These are phyloP conservation scores for Theretra japonica DNA, from an alignment of 2,888 invertebrate genomes.

Conservation along the genomic window DNA sequence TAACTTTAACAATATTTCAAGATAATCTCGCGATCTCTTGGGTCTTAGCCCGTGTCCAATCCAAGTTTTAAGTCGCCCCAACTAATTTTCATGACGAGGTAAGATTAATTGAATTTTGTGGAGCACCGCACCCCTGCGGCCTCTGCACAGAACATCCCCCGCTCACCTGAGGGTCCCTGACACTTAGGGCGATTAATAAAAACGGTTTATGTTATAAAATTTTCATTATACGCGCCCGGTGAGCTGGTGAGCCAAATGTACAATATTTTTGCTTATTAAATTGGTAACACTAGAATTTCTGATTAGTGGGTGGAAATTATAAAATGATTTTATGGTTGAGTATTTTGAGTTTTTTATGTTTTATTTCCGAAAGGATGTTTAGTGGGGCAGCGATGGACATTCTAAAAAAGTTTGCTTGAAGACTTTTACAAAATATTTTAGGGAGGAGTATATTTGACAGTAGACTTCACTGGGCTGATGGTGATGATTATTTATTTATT, in stretches of 20 bases:
- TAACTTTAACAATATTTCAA: not conserved
- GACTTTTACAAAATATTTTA: too few species aligned
- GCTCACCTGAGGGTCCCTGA: constrained; percentile 8
- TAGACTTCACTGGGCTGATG: too few species aligned
- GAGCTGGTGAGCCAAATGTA: not conserved
- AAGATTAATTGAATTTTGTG: constrained; percentile 69
- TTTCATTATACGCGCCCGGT: constrained; percentile 27
- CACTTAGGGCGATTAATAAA: constrained; percentile 31
- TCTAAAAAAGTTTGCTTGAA: too few species aligned
- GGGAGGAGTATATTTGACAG: too few species aligned
- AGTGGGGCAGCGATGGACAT: too few species aligned
- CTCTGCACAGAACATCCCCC: constrained; percentile 9
- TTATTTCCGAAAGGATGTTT: too few species aligned
- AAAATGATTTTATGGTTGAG: not conserved
- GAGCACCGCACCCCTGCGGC: constrained; percentile 44
- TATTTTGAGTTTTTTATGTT: not conserved
- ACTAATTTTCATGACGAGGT: constrained; percentile 70
- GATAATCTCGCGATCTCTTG: constrained; percentile 30
- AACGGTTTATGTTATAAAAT: constrained; percentile 32
- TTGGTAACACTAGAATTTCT: not conserved
- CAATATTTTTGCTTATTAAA: constrained; percentile 11
- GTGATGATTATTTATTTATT: too few species aligned
- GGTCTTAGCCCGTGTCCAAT: constrained; percentile 32
- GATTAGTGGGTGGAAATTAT: constrained; percentile 5
- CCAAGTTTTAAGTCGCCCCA: constrained; percentile 57